Base-by-base conservation (phyloP, 2,113 vertebrate species). In the Cyphomyrus discorhynchus region DNA sequence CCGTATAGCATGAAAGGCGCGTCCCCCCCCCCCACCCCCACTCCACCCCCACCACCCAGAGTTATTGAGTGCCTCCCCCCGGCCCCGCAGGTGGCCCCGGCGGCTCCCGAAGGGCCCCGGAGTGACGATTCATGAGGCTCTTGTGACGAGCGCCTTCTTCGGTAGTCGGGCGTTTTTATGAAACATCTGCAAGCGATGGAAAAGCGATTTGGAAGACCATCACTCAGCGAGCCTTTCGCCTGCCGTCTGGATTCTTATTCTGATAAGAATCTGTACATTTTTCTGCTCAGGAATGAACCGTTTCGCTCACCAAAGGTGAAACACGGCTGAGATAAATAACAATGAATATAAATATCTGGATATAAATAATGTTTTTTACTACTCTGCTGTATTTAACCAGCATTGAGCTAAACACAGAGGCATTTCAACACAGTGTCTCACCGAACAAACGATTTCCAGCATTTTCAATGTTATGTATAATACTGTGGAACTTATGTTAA, bases 1-100 rank as follows among this genome's bases (percentile, higher is more conserved):
- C n/a, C n/a, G n/a, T n/a, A n/a, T n/a, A n/a, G n/a, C n/a, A n/a
- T n/a, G n/a, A n/a, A n/a, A n/a, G n/a, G n/a, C n/a, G n/a, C n/a
- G n/a, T n/a, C 45, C 45, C 39, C 39, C 39, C 46, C 46, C 46
- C 46, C 46, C 46, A 47, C 35, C 31, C 31, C 31, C 31, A 89
- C 85, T n/a, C 58, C 19, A 45, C 42, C 74, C 94, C 96, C 93
- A 96, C 24, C 3, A 52, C 39, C 21, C 66, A 47, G 88, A 88
- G n/a, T 52, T 88, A 88, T 50, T 42, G 88, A 39, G 31, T 1
- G 66, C 9, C 21, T 27, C 58, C 74, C 24, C 58, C 15, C 9
- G 21, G 47, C 49, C 50, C 50, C 17, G 15, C 85, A 87, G 85
- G 85, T 56, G 85, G 85, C n/a, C 24, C 13, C 5, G 19, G 4